Evolutionary conservation across 2,888 invertebrate genomes (phyloP).

Genomic region (Acholoe squamosa): DNA sequence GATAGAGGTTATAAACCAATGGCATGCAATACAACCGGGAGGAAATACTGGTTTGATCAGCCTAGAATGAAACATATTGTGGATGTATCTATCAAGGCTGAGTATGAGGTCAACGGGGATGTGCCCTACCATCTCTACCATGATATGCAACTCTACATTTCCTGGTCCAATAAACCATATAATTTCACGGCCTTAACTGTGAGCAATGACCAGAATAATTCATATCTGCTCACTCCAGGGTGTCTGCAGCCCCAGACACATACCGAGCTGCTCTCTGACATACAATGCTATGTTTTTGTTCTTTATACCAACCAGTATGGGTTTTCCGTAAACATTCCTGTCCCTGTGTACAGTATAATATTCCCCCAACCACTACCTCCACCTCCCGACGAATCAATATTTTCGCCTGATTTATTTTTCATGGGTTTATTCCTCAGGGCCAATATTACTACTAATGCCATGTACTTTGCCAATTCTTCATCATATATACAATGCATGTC

Average conservation of each 20-base stretch:
- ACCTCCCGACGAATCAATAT: background rate
- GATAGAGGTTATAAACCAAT: too few species aligned
- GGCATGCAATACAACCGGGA: too few species aligned
- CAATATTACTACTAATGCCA: too few species aligned
- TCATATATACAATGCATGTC: too few species aligned
- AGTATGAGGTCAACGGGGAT: too few species aligned
- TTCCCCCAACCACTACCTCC: background rate
- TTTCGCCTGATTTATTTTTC: background rate
- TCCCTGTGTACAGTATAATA: slow-evolving; percentile 17
- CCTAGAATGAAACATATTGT: too few species aligned
- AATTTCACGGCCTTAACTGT: slow-evolving; percentile 24
- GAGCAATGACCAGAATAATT: background rate
- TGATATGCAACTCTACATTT: background rate
- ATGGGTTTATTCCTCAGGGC: background rate
- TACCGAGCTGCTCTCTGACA: background rate
- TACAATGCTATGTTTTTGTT: slow-evolving; percentile 35
- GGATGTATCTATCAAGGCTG: too few species aligned
- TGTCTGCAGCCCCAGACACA: background rate
- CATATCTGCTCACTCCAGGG: too few species aligned
- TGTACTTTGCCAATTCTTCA: too few species aligned
- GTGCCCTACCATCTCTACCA: too few species aligned
- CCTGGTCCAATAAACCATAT: background rate
- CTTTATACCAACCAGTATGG: background rate
- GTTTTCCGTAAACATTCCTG: slow-evolving; percentile 48
- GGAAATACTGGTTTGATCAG: too few species aligned